Evolutionary conservation across 1,140 invertebrate species (phyloP), one percentile per base, ranked within the genome.

Genomic region (Orius laevigatus): DNA sequence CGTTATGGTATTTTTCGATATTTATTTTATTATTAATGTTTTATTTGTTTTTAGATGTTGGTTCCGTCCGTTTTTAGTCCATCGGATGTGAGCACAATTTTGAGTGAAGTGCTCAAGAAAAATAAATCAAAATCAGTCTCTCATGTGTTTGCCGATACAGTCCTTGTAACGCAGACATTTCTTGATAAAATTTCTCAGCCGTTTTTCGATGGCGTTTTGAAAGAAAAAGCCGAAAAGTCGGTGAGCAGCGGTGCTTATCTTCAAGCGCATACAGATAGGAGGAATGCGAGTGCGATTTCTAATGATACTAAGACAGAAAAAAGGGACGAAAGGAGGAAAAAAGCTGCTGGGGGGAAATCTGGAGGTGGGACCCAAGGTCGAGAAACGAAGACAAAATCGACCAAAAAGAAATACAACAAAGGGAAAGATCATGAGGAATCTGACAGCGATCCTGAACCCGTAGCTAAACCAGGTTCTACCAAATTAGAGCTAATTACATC

Each of bases 381-480:
- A 47, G 92, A 97, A 70, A 92, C 89, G 1, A 96, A 94, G 68
- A 95, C 86, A 0, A 94, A 92, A 64, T 82, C 90, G 5, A 83
- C 82, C 0, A 97, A 97, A 59, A 86, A 84, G 58, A 70, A 69
- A 32, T 66, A 69, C 53, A 72, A 76, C 60, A 65, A 66, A 50
- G 66, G 63, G 57, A 54, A 54, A 34, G 59, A 66, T 31, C 71
- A 75, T 48, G 70, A 69, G 33, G 77, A 79, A 56, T 76, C 73
- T 31, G 55, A 54, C 51, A 31, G 31, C 25, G 51, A 38, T 60
- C 58, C 46, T 46, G 76, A 81, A 48, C 15, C 10, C 33, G 41
- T 36, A 34, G 47, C 19, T 5, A 43, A 35, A 33, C 34, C 20
- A 2, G 18, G 71, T 76, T 40, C 70, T 73, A 57, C 60, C 48